phyloP scores from a whole-genome alignment of 2,113 vertebrate species.

The Ophthalmotilapia sp. region DNA sequence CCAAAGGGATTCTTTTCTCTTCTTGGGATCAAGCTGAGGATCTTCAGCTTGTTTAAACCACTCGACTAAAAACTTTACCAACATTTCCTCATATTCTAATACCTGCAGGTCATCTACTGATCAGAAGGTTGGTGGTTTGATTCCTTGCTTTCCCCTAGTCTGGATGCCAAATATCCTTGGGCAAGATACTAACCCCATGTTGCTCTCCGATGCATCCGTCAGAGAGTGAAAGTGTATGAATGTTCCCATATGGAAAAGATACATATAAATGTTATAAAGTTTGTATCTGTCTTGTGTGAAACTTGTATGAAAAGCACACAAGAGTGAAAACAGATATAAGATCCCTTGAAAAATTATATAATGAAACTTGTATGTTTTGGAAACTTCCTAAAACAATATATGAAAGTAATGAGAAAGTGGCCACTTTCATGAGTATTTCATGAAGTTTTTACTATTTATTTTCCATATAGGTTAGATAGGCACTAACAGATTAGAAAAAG shows the following conservation, averaged over 20 bases:
- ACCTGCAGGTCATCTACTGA: background rate
- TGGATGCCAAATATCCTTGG: background rate
- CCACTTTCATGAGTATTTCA: background rate
- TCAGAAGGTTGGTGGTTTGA: background rate
- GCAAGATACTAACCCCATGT: background rate
- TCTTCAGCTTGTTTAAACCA: background rate
- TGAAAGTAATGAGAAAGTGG: background rate
- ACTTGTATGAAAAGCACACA: background rate
- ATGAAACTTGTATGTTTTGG: background rate
- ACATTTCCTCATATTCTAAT: background rate
- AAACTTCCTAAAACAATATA: background rate
- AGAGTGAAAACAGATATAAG: background rate
- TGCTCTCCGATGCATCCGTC: background rate
- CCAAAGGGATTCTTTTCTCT: background rate
- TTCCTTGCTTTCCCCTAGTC: background rate
- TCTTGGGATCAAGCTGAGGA: background rate
- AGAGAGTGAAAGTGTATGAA: rapidly evolving
- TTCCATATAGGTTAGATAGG: background rate
- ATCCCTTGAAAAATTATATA: background rate
- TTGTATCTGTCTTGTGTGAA: background rate
- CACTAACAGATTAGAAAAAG: background rate
- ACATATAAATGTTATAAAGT: background rate
- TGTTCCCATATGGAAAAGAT: background rate
- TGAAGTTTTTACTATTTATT: background rate
- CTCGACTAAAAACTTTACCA: background rate